Percentiles rank a stretch among this genome's conserved stretches.
phyloP scores from a whole-genome alignment of 2,113 vertebrate species.

The Alethe castanea region DNA sequence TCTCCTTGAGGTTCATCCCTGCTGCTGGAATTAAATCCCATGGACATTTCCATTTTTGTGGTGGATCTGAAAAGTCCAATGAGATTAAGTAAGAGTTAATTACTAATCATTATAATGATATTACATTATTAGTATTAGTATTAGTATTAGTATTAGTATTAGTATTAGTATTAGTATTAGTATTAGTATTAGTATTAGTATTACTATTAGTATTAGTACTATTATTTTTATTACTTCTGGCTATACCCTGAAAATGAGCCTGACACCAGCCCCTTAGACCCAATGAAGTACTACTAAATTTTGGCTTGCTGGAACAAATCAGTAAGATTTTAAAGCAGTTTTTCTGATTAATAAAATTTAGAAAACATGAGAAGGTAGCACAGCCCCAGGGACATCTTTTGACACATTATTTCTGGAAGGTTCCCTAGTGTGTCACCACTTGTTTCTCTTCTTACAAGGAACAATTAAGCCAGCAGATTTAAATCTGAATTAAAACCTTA shows the following conservation, averaged over 20 bases:
- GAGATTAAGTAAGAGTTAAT: neutral
- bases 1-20: neutral
- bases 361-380: neutral
- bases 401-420: neutral
- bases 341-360: neutral
- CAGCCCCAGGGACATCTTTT: neutral
- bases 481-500: neutral
- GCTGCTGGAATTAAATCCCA: neutral
- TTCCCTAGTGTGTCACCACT: neutral
- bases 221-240: neutral
- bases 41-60: neutral
- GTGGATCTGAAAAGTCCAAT: fast-evolving
- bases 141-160: neutral
- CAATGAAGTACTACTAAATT: neutral
- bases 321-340: neutral
- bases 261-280: neutral
- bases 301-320: neutral
- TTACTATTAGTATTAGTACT: fast-evolving
- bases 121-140: too few relatives aligned
- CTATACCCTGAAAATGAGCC: neutral
- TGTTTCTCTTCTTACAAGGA: neutral
- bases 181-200: neutral
- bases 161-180: too few relatives aligned
- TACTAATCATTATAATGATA: neutral
- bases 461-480: neutral